Evolutionary conservation across 2,797 vertebrate species (phyloP), one percentile per base, ranked within the genome.

Genomic region (Channa striata): DNA sequence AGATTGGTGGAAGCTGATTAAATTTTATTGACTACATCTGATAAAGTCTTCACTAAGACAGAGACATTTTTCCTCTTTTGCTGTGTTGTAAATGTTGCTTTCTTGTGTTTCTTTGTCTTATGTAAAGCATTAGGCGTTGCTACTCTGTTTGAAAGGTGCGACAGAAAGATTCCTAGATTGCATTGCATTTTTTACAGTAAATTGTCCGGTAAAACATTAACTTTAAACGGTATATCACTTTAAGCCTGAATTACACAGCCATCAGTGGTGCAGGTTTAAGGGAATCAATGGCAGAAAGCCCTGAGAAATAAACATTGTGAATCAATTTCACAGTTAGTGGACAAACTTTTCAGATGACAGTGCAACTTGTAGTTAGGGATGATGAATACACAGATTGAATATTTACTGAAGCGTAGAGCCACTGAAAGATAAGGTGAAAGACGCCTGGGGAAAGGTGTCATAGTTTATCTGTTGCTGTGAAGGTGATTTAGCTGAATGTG

Each of bases 271-370:
- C 57, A 42, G 40, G 13, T 74, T 73, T 33, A 56, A 44, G 1
- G 13, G 8, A 59, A 78, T 78, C 19, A 17, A 75, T 70, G 12
- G 40, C 66, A 78, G 54, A 42, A 59, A 30, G 51, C 39, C 19
- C 56, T 12, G 53, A 40, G 46, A 59, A 71, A 43, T 34, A 59
- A 64, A 68, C 43, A 23, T 0, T 1, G 17, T 5, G n/a, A 75
- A 84, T 85, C 65, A 59, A 74, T 77, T 63, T 23, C 8, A 2
- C 59, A 40, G 78, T 63, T 39, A 60, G 44, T 17, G 53, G 57
- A 53, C 9, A 1, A 78, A 78, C 57, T 87, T 78, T 85, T 73
- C 69, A 81, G 59, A 85, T 81, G 72, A 81, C 78, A 77, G 53
- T 21, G 48, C 64, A 83, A 74, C 65, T 77, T 67, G 40, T 56